Evolutionary conservation across 2,797 vertebrate species (phyloP).

Genomic region (Sciurus vulgaris): DNA sequence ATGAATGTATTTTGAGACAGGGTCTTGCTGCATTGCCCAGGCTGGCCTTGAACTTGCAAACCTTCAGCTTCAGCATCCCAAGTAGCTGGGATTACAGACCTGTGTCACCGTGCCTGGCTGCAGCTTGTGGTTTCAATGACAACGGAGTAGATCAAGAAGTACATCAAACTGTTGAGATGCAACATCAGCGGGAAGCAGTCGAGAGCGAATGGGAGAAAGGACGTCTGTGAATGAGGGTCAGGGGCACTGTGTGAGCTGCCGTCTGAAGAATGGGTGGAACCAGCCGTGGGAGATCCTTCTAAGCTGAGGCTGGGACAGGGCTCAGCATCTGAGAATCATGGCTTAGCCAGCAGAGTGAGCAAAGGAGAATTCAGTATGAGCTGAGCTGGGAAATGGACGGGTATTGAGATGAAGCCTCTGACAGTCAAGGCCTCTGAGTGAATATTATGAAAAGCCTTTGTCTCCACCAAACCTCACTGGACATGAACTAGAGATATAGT

Average conservation of each 20-base stretch:
- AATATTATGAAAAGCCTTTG: background rate
- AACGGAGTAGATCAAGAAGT: too few species aligned
- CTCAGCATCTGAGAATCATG: background rate
- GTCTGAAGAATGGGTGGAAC: background rate
- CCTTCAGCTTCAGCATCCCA: background rate
- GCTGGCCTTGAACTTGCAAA: background rate
- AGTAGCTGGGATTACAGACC: background rate
- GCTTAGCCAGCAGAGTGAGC: background rate
- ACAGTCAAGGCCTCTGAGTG: background rate
- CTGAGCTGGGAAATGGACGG: background rate
- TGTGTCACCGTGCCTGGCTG: background rate
- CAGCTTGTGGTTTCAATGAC: background rate
- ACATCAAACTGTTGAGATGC: background rate
- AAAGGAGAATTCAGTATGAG: background rate
- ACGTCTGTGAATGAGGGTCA: background rate
- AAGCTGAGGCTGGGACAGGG: background rate
- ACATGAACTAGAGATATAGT: background rate
- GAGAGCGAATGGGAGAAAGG: background rate
- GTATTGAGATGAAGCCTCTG: background rate
- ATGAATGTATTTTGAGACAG: background rate
- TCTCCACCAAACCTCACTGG: background rate
- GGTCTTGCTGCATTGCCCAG: background rate
- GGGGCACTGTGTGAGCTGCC: background rate
- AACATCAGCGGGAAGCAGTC: background rate
- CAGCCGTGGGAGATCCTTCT: background rate